These are phyloP conservation scores for Callosobruchus maculatus DNA, from an alignment of 2,888 invertebrate genomes.

Conservation along the genomic window DNA sequence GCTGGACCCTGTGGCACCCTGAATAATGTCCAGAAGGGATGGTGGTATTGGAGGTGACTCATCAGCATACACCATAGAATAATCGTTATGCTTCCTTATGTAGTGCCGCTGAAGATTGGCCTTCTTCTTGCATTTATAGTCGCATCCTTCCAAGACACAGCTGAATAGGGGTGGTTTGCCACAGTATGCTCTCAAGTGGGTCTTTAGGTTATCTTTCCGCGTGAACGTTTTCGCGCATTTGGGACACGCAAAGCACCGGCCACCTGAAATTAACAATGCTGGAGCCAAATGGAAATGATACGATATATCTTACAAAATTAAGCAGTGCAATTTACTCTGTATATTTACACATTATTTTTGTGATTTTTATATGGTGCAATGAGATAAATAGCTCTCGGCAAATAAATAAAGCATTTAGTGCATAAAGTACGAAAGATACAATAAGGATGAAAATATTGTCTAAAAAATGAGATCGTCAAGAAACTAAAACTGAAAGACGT, in stretches of 20 bases:
- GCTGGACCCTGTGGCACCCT: background rate
- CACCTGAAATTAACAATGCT: background rate
- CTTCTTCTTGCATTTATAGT: constrained; percentile 11
- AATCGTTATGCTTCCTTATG: constrained; percentile 4
- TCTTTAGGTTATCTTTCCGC: constrained; percentile 8
- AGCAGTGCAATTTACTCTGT: too few species aligned
- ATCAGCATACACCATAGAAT: background rate
- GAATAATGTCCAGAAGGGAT: background rate
- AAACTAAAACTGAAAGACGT: too few species aligned
- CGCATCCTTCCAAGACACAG: constrained; percentile 12
- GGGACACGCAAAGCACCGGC: constrained; percentile 1
- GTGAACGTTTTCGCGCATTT: constrained; percentile 15
- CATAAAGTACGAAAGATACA: too few species aligned
- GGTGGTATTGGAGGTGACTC: background rate
- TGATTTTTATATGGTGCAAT: too few species aligned
- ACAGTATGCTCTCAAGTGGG: constrained; percentile 14
- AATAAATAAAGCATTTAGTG: too few species aligned
- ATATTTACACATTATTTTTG: background rate
- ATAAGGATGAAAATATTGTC: too few species aligned
- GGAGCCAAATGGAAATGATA: background rate
- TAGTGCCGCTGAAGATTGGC: constrained; percentile 12
- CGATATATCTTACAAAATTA: background rate
- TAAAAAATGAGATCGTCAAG: too few species aligned
- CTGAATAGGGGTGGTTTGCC: constrained; percentile 18
- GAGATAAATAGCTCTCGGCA: too few species aligned